These are phyloP conservation scores for Phataginus tetradactyla DNA, from an alignment of 2,797 vertebrate species.

Conservation along the genomic window DNA sequence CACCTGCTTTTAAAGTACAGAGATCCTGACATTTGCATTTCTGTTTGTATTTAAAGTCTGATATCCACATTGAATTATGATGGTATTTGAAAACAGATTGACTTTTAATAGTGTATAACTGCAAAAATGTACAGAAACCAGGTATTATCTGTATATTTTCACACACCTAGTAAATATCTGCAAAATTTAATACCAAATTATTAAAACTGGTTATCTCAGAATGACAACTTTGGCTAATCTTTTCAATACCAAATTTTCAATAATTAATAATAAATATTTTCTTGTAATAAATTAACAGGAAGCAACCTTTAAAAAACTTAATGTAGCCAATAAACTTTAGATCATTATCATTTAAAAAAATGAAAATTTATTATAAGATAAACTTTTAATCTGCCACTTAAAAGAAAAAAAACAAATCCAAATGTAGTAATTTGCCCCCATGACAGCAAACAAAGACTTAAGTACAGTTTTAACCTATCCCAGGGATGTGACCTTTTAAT, in stretches of 20 bases:
- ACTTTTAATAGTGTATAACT: slow-evolving; percentile 51
- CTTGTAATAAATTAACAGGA: background rate
- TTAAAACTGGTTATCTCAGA: background rate
- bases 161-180: background rate
- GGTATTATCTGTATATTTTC: slow-evolving; percentile 16
- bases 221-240: background rate
- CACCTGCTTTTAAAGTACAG: slow-evolving; percentile 76
- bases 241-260: background rate
- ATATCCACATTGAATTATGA: slow-evolving; percentile 63
- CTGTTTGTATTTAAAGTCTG: slow-evolving; percentile 74
- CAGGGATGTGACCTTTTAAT: no score
- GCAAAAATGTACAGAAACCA: slow-evolving; percentile 48
- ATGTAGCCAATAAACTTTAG: background rate
- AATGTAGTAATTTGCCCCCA: no score
- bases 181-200: slow-evolving; percentile 50
- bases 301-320: background rate
- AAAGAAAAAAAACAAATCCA: no score
- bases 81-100: slow-evolving; percentile 71
- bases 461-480: no score
- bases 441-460: no score
- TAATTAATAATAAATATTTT: background rate
- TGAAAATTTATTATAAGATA: background rate
- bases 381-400: background rate
- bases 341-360: slow-evolving; percentile 22
- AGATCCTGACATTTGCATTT: slow-evolving; percentile 74